These are phyloP conservation scores for Craniophora ligustri DNA, from an alignment of 2,888 invertebrate genomes.

Conservation along the genomic window DNA sequence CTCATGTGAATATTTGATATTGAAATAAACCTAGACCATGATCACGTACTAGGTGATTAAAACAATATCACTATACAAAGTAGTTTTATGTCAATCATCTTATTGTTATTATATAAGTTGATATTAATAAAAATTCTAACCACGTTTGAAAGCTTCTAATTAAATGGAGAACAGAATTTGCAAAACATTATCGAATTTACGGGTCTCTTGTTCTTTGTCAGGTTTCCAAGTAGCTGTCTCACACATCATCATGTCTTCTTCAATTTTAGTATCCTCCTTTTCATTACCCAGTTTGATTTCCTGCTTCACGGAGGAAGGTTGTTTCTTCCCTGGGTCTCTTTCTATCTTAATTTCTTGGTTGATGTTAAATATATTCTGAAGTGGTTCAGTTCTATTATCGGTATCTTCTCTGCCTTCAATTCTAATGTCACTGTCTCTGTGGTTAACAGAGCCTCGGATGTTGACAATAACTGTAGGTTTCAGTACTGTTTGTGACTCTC, in stretches of 20 bases:
- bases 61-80: too few relatives aligned
- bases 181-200: conserved; percentile 69
- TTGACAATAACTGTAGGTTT: conserved; percentile 85
- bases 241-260: conserved; percentile 78
- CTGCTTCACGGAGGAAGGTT: conserved; percentile 62
- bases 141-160: not conserved
- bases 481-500: conserved; percentile 82
- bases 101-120: too few relatives aligned
- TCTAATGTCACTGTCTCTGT: conserved; percentile 78
- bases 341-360: conserved; percentile 83
- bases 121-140: not conserved
- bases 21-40: too few relatives aligned
- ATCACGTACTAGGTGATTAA: too few relatives aligned
- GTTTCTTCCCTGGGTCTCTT: conserved; percentile 55
- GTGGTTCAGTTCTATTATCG: conserved; percentile 56
- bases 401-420: conserved; percentile 68
- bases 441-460: conserved; percentile 77
- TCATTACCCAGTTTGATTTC: conserved; percentile 60
- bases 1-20: too few relatives aligned
- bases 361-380: conserved; percentile 81
- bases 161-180: conserved; percentile 77
- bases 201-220: conserved; percentile 57
- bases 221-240: conserved; percentile 67
- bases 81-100: too few relatives aligned
- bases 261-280: conserved; percentile 57